These are phyloP conservation scores for Coilia nasus DNA, from an alignment of 2,797 vertebrate species.

Conservation along the genomic window DNA sequence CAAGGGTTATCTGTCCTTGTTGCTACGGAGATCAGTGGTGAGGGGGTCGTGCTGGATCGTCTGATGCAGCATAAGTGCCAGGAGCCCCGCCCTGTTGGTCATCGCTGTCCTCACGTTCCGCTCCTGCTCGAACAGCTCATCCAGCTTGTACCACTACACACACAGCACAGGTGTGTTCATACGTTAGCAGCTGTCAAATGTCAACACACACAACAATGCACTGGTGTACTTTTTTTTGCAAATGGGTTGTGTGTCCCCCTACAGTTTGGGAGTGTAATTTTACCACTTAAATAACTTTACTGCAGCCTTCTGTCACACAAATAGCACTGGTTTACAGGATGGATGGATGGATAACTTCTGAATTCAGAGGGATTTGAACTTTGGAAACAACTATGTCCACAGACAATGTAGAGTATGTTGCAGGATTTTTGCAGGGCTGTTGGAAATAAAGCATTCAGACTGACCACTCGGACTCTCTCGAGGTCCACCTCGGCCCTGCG, in stretches of 20 bases:
- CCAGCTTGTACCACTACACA: conserved; percentile 93
- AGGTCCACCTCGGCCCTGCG: conserved; percentile 92
- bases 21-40: conserved; percentile 88
- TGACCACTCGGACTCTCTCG: conserved; percentile 92
- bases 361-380: too few species aligned
- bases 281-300: too few species aligned
- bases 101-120: conserved; percentile 92
- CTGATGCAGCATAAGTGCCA: conserved; percentile 94
- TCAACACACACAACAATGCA: not conserved
- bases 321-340: too few species aligned
- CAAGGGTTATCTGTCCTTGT: conserved; percentile 80
- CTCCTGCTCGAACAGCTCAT: conserved; percentile 94
- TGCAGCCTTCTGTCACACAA: too few species aligned
- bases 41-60: conserved; percentile 93
- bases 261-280: too few species aligned
- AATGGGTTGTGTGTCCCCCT: too few species aligned
- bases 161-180: not conserved
- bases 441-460: conserved; percentile 42
- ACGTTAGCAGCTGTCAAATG: not conserved
- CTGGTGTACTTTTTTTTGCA: not conserved
- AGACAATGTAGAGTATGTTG: too few species aligned
- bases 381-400: too few species aligned
- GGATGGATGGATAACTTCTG: too few species aligned
- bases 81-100: conserved; percentile 93
- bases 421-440: not conserved